Base-by-base conservation (phyloP, 1,140 invertebrate species). In the Rhysida immarginata region DNA sequence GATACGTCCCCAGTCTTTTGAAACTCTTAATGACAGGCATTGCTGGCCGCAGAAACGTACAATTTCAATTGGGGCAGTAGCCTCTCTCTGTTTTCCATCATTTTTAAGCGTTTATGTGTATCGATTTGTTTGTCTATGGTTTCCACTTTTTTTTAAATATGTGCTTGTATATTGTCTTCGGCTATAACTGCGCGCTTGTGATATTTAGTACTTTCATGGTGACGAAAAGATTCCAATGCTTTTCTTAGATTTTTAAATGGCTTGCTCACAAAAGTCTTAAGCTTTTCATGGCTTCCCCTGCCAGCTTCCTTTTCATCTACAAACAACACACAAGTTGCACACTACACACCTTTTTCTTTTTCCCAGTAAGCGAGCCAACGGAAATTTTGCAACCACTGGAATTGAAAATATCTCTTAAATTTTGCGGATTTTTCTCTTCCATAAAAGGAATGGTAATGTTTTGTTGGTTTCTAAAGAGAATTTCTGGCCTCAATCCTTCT, bases 321-420 rank as follows among this genome's bases (percentile, higher is more conserved):
- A 16, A 52, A 52, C 24, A 52, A 29, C n/a, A 52, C 16, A 16
- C 14, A 25, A 16, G 5, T 5, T 25, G 5, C 11, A 11, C 20
- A 52, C 5, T 8, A 35, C 5, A 16, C 5, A 8, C 29, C 29
- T 8, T 5, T 8, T 35, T 35, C 16, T 35, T 35, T 16, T 8
- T 52, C 50, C 8, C 11, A 52, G 20, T 18, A 20, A 51, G 43
- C 27, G 11, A 55, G 26, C 54, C 23, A 23, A n/a, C 24, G 44
- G 59, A 56, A 53, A 59, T 58, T 58, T 44, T 59, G 61, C 77
- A 78, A 67, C 85, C 88, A 21, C 89, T 88, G 0, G 76, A 75
- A 46, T 66, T 92, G 0, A 93, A 35, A 35, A 35, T 5, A 35
- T 35, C 29, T 35, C 5, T 5, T 35, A 35, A 8, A 16, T 5